Conservation (phyloP, 2,113 vertebrate species). For the Chauna torquata region DNA sequence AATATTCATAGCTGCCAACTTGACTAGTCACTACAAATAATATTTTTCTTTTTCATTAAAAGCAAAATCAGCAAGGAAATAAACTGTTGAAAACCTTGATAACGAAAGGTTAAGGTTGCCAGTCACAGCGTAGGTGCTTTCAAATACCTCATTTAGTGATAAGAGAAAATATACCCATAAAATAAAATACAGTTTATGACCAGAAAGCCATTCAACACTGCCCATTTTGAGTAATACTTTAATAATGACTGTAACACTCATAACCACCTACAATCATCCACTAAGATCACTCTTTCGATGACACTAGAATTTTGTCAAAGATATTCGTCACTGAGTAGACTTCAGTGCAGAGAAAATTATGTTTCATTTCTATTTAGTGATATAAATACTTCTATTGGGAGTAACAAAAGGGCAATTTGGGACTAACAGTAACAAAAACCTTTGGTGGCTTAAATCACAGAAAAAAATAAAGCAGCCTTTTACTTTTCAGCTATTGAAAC, state of each 20-base stretch:
- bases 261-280: background rate
- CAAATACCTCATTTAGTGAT: background rate
- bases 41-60: background rate
- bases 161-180: background rate
- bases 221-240: background rate
- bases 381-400: background rate
- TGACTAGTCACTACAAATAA: background rate
- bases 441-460: background rate
- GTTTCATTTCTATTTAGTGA: background rate
- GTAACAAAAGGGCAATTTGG: background rate
- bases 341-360: background rate
- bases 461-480: background rate
- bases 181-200: background rate
- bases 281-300: background rate
- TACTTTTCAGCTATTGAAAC: background rate
- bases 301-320: background rate
- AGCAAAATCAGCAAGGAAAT: background rate
- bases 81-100: background rate
- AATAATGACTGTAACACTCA: background rate
- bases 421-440: background rate
- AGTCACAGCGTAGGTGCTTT: background rate
- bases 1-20: background rate
- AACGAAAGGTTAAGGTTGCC: background rate
- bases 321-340: rapidly evolving
- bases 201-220: background rate